Evolutionary conservation across 2,797 vertebrate genomes (phyloP).

Genomic region (Esox lucius): DNA sequence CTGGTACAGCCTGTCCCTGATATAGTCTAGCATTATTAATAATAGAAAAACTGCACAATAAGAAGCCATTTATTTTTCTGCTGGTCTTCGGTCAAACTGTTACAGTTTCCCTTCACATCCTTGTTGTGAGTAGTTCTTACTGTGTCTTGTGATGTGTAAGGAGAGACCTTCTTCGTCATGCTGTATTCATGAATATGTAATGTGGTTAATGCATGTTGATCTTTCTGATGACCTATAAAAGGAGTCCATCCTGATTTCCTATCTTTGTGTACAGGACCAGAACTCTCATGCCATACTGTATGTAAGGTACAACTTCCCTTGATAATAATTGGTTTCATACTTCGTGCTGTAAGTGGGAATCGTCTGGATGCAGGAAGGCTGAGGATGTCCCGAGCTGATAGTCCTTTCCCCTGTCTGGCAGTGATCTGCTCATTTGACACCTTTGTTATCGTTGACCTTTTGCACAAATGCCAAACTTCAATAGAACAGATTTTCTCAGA

Average conservation of each 20-base stretch:
- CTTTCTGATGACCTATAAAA: background rate
- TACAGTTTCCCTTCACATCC: background rate
- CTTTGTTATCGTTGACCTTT: slow-evolving; percentile 10
- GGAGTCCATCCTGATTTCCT: background rate
- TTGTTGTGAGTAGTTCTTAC: background rate
- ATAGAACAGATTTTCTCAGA: background rate
- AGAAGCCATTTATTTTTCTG: background rate
- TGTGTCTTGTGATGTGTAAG: slow-evolving; percentile 7
- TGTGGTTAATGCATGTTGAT: background rate
- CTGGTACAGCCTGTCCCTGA: background rate
- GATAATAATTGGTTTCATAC: background rate
- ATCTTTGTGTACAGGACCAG: background rate
- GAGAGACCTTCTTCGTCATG: background rate
- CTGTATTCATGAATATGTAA: background rate
- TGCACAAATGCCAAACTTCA: slow-evolving; percentile 8
- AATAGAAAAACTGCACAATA: background rate
- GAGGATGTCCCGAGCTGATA: background rate
- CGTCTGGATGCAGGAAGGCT: background rate
- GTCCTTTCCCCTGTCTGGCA: background rate
- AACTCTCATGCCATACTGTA: background rate
- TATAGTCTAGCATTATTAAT: background rate
- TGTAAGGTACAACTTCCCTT: background rate
- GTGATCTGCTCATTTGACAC: background rate
- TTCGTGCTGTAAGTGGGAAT: background rate
- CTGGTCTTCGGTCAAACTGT: background rate